Base-by-base conservation (phyloP, 1,140 invertebrate species). In the Brachionus asplanchnoidis region DNA sequence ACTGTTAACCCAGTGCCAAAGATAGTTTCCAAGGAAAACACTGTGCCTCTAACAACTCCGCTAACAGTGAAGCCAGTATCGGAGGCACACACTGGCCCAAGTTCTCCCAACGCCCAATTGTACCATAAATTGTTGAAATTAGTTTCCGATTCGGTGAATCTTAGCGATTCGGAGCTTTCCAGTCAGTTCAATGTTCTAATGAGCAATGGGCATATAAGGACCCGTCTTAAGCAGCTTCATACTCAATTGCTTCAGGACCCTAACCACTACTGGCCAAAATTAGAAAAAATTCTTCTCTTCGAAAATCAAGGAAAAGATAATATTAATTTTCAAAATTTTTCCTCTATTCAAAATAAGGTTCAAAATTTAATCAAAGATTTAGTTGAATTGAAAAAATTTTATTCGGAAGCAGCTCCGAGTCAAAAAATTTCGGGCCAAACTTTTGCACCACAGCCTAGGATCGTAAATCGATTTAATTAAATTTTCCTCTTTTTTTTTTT, bases 351-450 rank as follows among this genome's bases (percentile, higher is more conserved):
- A n/a, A 65, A 56, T 36, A 80, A 56, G 50, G 26, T 60, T 36
- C 77, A 56, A n/a, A 65, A 40, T 44, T 26, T 82, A 42, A 68
- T 42, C 9, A 53, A 65, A 20, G 79, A 60, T 68, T 23, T 60
- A n/a, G 20, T 68, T 82, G 79, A 82, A 28, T 44, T 82, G 6
- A 82, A 82, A 50, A 77, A 77, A 50, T 77, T 50, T n/a, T 77
- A 77, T 50, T 50, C 73, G 8, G 68, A 73, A 44, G 28, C 68
- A n/a, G 28, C 68, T 20, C 32, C 68, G 12, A 20, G 5, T 77
- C 20, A 26, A 26, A 77, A 77, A 46, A 77, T 23, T 77, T 50
- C 26, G 5, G 14, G 20, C 11, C 14, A 20, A 17, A 23, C 17
- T 36, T 77, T 50, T 77, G 20, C 40, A n/a, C 17, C 20, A n/a